These are phyloP conservation scores for Paedocypris micromegethes DNA, from an alignment of 2,797 vertebrate genomes.

Conservation along the genomic window DNA sequence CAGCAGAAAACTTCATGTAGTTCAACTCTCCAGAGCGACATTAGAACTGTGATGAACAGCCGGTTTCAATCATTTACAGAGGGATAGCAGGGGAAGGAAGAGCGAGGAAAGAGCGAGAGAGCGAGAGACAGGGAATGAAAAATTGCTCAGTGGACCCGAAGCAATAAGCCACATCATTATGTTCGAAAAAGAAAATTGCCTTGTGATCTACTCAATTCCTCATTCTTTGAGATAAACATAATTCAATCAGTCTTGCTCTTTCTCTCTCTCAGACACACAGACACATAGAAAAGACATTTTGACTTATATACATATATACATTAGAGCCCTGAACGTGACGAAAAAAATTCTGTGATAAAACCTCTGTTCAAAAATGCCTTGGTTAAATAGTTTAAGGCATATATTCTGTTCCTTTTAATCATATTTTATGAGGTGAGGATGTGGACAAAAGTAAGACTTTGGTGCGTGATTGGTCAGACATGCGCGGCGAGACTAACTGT, in stretches of 20 bases:
- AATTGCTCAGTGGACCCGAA: background rate
- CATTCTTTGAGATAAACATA: background rate
- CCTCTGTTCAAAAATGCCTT: too few relatives aligned
- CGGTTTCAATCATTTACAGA: conserved; percentile 42
- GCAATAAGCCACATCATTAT: conserved; percentile 8
- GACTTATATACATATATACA: too few relatives aligned
- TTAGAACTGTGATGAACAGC: conserved; percentile 39
- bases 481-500: too few relatives aligned
- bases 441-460: too few relatives aligned
- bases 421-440: too few relatives aligned
- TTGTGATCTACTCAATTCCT: conserved; percentile 10
- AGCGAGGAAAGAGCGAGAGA: conserved; percentile 3
- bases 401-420: too few relatives aligned
- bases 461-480: too few relatives aligned
- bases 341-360: too few relatives aligned
- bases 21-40: conserved; percentile 43
- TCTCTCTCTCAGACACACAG: too few relatives aligned
- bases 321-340: too few relatives aligned
- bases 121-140: background rate
- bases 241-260: background rate
- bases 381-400: too few relatives aligned
- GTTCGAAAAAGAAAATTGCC: conserved; percentile 7
- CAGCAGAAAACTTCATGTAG: conserved; percentile 32
- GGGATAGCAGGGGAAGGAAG: background rate
- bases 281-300: too few relatives aligned